These are phyloP conservation scores for Lepidothrix coronata DNA, from an alignment of 2,113 vertebrate species.

Conservation along the genomic window DNA sequence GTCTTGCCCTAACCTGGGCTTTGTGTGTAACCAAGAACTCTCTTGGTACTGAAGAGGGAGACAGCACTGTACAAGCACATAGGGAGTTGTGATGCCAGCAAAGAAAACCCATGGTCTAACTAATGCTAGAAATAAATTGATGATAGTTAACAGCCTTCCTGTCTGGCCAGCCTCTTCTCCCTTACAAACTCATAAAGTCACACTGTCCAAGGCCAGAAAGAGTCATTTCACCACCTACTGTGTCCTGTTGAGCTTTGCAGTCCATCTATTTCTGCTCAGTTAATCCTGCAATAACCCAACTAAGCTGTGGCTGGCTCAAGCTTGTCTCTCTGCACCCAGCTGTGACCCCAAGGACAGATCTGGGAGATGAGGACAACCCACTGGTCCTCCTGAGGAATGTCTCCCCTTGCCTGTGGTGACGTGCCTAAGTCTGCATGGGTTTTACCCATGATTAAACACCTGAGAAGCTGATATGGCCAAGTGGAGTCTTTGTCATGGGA, in stretches of 20 bases:
- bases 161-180: background rate
- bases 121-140: background rate
- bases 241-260: background rate
- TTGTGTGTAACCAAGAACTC: background rate
- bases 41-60: background rate
- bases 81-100: background rate
- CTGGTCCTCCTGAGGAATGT: background rate
- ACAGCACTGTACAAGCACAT: background rate
- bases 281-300: background rate
- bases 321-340: background rate
- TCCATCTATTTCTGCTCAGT: background rate
- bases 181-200: background rate
- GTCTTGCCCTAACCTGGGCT: background rate
- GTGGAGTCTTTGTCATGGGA: background rate
- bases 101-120: background rate
- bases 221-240: background rate
- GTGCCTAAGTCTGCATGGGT: background rate
- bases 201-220: background rate
- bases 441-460: background rate
- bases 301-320: background rate
- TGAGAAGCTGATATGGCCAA: background rate
- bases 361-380: fast-evolving
- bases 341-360: background rate
- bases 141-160: background rate
- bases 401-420: background rate